Evolutionary conservation across 2,113 vertebrate species (phyloP), one percentile per base, ranked within the genome.

Genomic region (Lasiurus borealis): DNA sequence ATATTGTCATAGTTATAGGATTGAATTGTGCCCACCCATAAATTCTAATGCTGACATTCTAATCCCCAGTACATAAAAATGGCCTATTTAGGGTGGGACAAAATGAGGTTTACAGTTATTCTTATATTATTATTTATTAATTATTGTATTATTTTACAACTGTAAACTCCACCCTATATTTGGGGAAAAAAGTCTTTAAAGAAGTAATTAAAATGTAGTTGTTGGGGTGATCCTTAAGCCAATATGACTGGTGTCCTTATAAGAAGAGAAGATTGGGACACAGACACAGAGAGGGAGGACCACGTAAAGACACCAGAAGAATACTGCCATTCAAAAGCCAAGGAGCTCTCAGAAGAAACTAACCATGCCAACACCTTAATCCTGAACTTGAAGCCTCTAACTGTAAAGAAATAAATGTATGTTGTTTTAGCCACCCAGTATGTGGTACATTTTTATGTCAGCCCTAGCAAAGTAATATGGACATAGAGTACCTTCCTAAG

Each of bases 171-270:
- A 69, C 7, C 80, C 59, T 75, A 4, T 44, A 29, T 71, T 90
- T 73, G 66, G 23, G 23, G 27, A 85, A 66, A 90, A 72, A 90
- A 50, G 27, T 83, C 46, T 90, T 93, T 76, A 84, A 90, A 80
- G n/a, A 59, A 50, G 36, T 76, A 76, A 90, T 81, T 90, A 75
- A 95, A 31, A 92, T 69, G 50, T 81, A 16, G 29, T 48, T 64
- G 90, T 15, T 62, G 34, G 12, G 10, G 31, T 44, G 83, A 44
- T 29, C 48, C 15, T n/a, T 90, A 40, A 84, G 52, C 54, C 11
- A 90, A 78, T 52, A 8, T 62, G 78, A 81, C 44, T 75, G 15
- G 8, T 50, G 6, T 44, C 50, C 27, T 85, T 77, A 21, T 82
- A 48, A 90, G 31, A 69, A 48, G 31, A 81, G 34, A 16, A 68